Percentiles rank a stretch among this genome's conserved stretches.
These are phyloP conservation scores for Noctua fimbriata DNA, from an alignment of 2,888 invertebrate genomes.

Conservation along the genomic window DNA sequence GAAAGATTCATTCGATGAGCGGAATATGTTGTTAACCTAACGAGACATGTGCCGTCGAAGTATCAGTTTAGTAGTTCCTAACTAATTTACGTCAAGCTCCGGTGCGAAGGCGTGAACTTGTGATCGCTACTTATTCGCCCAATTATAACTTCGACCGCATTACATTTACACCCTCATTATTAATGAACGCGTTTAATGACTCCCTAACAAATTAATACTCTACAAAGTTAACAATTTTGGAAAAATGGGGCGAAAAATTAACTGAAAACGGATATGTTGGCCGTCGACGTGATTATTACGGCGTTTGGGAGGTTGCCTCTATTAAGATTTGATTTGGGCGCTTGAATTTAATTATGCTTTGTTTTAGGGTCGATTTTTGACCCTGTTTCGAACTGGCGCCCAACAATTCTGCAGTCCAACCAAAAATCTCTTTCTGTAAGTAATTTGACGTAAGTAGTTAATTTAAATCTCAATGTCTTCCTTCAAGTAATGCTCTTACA, in stretches of 20 bases:
- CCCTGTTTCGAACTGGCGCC: background rate
- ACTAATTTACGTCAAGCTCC: slow-evolving; percentile 82
- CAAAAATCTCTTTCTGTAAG: background rate
- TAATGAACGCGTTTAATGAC: slow-evolving; percentile 64
- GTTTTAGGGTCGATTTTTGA: background rate
- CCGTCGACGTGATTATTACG: slow-evolving; percentile 36
- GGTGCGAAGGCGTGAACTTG: slow-evolving; percentile 74
- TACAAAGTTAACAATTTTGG: slow-evolving; percentile 41
- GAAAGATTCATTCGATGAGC: slow-evolving; percentile 52
- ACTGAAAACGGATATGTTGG: slow-evolving; percentile 55
- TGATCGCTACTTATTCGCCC: slow-evolving; percentile 82
- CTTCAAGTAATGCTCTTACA: slow-evolving; percentile 53
- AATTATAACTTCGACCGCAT: slow-evolving; percentile 83
- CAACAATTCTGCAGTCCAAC: background rate
- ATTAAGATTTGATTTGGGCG: slow-evolving; percentile 44
- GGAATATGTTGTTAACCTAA: slow-evolving; percentile 70
- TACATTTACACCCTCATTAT: slow-evolving; percentile 69
- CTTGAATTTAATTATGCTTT: slow-evolving; percentile 27
- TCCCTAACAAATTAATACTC: slow-evolving; percentile 62
- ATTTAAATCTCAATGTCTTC: slow-evolving; percentile 37
- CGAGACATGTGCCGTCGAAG: slow-evolving; percentile 78
- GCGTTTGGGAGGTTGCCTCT: slow-evolving; percentile 28
- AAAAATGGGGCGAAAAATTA: slow-evolving; percentile 49
- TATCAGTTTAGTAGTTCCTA: slow-evolving; percentile 83
- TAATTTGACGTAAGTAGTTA: slow-evolving; percentile 13